A percentile compares a stretch with the other conserved stretches of the same genome.
phyloP scores from a whole-genome alignment of 2,797 vertebrate species.

The Mycteria americana region DNA sequence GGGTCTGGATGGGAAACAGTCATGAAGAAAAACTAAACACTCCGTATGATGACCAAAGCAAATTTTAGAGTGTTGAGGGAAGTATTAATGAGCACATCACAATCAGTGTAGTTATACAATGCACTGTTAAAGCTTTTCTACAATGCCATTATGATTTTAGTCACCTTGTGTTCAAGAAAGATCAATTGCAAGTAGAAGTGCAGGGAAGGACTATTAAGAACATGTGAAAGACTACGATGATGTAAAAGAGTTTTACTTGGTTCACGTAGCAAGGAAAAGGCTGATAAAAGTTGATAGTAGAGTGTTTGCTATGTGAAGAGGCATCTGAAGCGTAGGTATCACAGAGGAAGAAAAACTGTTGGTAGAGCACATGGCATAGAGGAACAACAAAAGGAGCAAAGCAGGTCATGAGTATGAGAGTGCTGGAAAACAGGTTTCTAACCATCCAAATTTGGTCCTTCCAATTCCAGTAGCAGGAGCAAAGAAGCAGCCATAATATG shows the following conservation, averaged over 20 bases:
- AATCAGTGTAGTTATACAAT: not conserved
- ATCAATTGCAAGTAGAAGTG: not conserved
- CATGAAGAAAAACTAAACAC: not conserved
- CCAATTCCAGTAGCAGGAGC: not conserved
- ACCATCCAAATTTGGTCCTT: not conserved
- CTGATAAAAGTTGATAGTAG: not conserved
- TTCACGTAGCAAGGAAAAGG: not conserved
- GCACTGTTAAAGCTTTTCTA: not conserved
- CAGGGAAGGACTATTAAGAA: not conserved
- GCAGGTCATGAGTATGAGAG: not conserved
- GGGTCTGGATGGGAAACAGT: not conserved
- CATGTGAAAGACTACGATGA: not conserved
- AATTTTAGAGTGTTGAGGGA: not conserved
- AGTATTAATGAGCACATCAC: not conserved
- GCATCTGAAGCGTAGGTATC: accelerated
- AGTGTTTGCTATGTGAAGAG: not conserved
- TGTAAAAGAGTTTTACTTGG: not conserved
- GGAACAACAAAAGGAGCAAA: not conserved
- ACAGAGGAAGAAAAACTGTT: not conserved
- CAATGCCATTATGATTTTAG: not conserved
- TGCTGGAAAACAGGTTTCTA: not conserved
- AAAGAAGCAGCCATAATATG: accelerated
- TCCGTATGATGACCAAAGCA: not conserved
- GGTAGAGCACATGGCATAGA: not conserved
- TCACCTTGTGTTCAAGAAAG: not conserved